Evolutionary conservation across 2,888 invertebrate species (phyloP).

Genomic region (Gymnocheta viridis): DNA sequence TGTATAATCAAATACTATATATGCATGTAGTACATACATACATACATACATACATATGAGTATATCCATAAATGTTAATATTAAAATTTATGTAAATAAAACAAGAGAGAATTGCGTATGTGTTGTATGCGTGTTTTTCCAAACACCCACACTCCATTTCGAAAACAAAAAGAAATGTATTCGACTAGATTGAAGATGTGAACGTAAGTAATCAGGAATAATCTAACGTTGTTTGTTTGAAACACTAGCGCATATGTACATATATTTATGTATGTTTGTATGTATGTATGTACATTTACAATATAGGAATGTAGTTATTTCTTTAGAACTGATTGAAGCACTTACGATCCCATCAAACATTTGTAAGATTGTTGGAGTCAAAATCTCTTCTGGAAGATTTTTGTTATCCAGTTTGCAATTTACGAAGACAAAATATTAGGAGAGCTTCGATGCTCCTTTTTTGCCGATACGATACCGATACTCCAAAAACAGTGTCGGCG

Average conservation of each 20-base stretch:
- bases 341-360: too few relatives aligned
- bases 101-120: slow-evolving; percentile 15
- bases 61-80: background rate
- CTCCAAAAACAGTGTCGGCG: too few relatives aligned
- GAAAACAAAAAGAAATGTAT: background rate
- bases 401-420: too few relatives aligned
- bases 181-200: background rate
- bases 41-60: background rate
- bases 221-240: background rate
- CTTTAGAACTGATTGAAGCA: background rate
- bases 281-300: background rate
- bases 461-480: too few relatives aligned
- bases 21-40: background rate
- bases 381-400: too few relatives aligned
- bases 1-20: background rate
- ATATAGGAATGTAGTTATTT: background rate
- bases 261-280: too few relatives aligned
- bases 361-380: too few relatives aligned
- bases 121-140: slow-evolving; percentile 10
- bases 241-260: too few relatives aligned
- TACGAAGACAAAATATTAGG: too few relatives aligned
- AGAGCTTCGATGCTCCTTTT: too few relatives aligned
- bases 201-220: background rate
- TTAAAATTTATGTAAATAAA: slow-evolving; percentile 4
- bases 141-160: slow-evolving; percentile 34